phyloP scores from a whole-genome alignment of 2,888 invertebrate genomes.

The Trissolcus brochymenae region DNA sequence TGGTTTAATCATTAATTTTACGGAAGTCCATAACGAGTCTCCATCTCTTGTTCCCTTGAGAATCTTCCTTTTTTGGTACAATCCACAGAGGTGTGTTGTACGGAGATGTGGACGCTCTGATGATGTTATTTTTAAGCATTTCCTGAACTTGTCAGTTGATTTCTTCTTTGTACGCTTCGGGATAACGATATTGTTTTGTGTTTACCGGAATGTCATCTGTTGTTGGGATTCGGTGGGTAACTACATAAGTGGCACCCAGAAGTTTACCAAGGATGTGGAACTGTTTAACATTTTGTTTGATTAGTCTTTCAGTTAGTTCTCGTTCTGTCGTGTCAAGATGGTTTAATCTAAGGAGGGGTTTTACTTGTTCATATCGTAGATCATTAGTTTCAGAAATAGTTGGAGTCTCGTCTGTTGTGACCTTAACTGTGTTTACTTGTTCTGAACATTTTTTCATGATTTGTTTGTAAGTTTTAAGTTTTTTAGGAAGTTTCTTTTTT shows the following conservation, averaged over 20 bases:
- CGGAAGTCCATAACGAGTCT: slow-evolving; percentile 43
- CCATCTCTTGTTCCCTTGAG: slow-evolving; percentile 44
- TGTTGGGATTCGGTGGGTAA: slow-evolving; percentile 12
- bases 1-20: slow-evolving; percentile 38
- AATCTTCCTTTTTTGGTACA: slow-evolving; percentile 55
- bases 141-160: slow-evolving; percentile 40
- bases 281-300: background rate
- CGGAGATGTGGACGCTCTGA: slow-evolving; percentile 32
- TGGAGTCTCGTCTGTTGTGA: no score
- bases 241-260: slow-evolving; percentile 2
- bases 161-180: slow-evolving; percentile 40
- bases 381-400: no score
- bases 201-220: slow-evolving; percentile 11
- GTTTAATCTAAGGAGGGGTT: slow-evolving; percentile 10
- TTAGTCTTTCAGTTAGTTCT: no score
- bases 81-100: slow-evolving; percentile 52
- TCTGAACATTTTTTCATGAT: no score
- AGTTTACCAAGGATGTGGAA: slow-evolving; percentile 19
- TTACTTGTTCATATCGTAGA: no score
- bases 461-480: no score
- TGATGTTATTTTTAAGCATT: slow-evolving; percentile 28
- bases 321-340: slow-evolving; percentile 9
- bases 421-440: no score
- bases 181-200: slow-evolving; percentile 36
- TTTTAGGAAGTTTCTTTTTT: no score